phyloP scores from a whole-genome alignment of 2,113 vertebrate species.

The Eublepharis macularius region DNA sequence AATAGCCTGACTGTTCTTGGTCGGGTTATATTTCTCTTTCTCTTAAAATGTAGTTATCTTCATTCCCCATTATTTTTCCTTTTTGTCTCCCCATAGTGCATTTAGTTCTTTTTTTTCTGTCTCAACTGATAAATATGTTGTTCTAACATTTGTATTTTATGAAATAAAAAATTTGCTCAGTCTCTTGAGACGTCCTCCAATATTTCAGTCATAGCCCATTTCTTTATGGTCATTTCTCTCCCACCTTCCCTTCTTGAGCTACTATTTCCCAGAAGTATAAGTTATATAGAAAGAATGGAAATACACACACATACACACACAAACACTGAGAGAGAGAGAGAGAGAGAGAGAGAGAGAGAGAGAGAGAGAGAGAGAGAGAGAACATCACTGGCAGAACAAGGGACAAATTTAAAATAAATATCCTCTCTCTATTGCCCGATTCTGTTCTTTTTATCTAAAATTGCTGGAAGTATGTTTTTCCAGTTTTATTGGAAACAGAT shows the following conservation, averaged over 20 bases:
- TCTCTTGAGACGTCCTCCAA: background rate
- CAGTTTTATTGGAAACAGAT: background rate
- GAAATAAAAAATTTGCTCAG: background rate
- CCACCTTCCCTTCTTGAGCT: accelerated
- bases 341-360: too few relatives aligned
- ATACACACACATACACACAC: background rate
- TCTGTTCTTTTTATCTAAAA: background rate
- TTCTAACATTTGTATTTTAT: background rate
- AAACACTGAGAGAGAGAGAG: too few relatives aligned
- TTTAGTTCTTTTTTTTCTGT: background rate
- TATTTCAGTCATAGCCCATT: background rate
- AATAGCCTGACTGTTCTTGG: background rate
- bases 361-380: too few relatives aligned
- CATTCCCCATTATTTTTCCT: background rate
- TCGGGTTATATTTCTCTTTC: background rate
- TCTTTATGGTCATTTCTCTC: background rate
- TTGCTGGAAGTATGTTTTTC: background rate
- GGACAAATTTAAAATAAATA: conserved; percentile 12
- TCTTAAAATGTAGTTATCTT: background rate
- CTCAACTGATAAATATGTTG: conserved; percentile 1
- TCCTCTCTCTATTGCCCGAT: background rate
- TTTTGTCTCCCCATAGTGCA: background rate
- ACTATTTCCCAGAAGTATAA: background rate
- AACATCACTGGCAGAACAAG: background rate
- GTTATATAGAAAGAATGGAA: background rate